A percentile compares a stretch with the other conserved stretches of the same genome.
phyloP scores from a whole-genome alignment of 2,888 invertebrate species.

The Leuctra nigra region DNA sequence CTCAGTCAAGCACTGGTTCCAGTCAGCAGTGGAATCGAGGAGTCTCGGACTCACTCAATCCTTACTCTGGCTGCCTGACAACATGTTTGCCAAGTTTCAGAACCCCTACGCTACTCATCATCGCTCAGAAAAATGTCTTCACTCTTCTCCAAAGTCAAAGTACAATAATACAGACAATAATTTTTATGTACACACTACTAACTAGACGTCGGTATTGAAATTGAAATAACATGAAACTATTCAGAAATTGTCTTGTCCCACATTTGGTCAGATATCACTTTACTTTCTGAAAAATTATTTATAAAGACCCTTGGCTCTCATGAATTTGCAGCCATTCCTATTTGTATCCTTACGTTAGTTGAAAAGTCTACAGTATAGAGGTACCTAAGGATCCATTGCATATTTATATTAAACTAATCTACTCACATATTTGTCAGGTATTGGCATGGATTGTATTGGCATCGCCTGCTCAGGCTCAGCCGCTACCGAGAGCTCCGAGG shows the following conservation, averaged over 20 bases:
- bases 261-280: no score
- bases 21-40: not conserved
- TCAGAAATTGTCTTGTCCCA: no score
- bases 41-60: slow-evolving; percentile 4
- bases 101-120: slow-evolving; percentile 19
- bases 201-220: no score
- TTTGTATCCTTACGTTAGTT: no score
- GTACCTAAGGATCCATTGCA: no score
- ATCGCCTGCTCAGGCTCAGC: not conserved
- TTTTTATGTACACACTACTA: no score
- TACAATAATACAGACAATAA: no score
- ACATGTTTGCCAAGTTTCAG: not conserved
- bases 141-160: not conserved
- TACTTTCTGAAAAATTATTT: not conserved
- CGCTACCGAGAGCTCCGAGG: not conserved
- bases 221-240: not conserved
- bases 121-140: not conserved
- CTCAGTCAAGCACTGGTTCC: slow-evolving; percentile 9
- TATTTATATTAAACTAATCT: no score
- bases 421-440: no score
- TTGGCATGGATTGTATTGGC: no score
- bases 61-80: not conserved
- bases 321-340: no score
- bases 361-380: no score
- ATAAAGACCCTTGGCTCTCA: not conserved